A percentile compares a stretch with the other conserved stretches of the same genome.
These are phyloP conservation scores for Lasioglossum zephyrum DNA, from an alignment of 2,888 invertebrate species.

Conservation along the genomic window DNA sequence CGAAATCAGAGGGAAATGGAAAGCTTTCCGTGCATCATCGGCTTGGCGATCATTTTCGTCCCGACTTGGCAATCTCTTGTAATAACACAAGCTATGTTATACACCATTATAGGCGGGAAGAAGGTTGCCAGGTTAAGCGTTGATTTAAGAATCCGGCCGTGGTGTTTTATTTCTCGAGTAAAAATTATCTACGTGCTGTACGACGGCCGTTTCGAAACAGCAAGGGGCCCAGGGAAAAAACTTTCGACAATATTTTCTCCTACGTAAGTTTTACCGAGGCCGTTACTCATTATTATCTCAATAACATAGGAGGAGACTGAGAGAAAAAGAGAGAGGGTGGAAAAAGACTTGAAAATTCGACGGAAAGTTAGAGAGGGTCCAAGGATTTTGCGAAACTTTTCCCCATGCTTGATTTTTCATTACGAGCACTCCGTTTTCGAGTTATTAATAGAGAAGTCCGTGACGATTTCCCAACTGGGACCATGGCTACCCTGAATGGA, in stretches of 20 bases:
- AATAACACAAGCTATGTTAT: slow-evolving; percentile 5
- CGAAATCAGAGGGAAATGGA: not conserved
- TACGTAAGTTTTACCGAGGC: slow-evolving; percentile 21
- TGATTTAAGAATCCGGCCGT: slow-evolving; percentile 36
- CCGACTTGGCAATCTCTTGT: not conserved
- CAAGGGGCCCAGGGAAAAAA: slow-evolving; percentile 15
- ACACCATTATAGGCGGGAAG: slow-evolving; percentile 10
- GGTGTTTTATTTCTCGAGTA: slow-evolving; percentile 22
- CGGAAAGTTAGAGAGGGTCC: not conserved
- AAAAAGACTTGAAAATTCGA: slow-evolving; percentile 13
- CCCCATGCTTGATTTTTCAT: not conserved
- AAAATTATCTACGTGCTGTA: slow-evolving; percentile 36
- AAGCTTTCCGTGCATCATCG: not conserved
- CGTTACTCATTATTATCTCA: slow-evolving; percentile 54
- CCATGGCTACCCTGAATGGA: not conserved
- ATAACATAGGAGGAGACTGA: slow-evolving; percentile 16
- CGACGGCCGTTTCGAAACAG: not conserved
- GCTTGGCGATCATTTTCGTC: slow-evolving; percentile 21
- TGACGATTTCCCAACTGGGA: not conserved
- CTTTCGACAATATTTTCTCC: slow-evolving; percentile 42
- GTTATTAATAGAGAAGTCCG: slow-evolving; percentile 26
- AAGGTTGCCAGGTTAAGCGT: slow-evolving; percentile 37
- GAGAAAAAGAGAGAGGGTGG: not conserved
- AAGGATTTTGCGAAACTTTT: slow-evolving; percentile 39
- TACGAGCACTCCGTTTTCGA: not conserved